A percentile compares a stretch with the other conserved stretches of the same genome.
phyloP scores from a whole-genome alignment of 1,140 invertebrate species.

The Probaryconus sp. region DNA sequence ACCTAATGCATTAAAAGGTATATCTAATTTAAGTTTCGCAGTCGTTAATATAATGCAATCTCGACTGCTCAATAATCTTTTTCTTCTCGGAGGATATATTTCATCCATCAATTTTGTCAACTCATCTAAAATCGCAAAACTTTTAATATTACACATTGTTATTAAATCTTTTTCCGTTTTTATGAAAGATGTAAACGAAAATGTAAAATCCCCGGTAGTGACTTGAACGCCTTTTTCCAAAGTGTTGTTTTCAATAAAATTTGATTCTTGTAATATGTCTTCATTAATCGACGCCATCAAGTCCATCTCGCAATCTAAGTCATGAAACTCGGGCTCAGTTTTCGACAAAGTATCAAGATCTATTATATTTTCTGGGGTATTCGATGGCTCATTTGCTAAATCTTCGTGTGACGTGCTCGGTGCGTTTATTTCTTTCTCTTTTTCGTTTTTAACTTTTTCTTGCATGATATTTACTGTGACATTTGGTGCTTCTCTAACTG shows the following conservation, averaged over 20 bases:
- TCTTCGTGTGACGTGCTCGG: not conserved
- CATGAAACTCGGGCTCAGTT: conserved; percentile 4
- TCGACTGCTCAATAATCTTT: conserved; percentile 7
- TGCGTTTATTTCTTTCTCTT: not conserved
- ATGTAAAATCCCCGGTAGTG: conserved; percentile 18
- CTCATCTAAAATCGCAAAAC: conserved; percentile 31
- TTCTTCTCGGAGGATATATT: conserved; percentile 20
- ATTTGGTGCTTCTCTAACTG: not conserved
- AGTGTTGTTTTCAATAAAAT: not conserved
- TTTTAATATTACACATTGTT: conserved; percentile 40
- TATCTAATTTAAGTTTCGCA: conserved; percentile 22
- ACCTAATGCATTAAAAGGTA: conserved; percentile 26
- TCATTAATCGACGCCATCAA: not conserved
- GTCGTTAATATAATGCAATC: conserved; percentile 21
- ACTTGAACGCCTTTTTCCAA: conserved; percentile 25
- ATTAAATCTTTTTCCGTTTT: conserved; percentile 40
- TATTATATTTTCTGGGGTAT: not conserved
- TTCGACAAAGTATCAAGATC: not conserved
- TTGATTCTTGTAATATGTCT: not conserved
- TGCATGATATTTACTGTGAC: not conserved
- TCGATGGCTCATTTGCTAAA: not conserved
- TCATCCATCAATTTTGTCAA: conserved; percentile 19
- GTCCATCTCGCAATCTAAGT: not conserved
- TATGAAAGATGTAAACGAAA: conserved; percentile 20
- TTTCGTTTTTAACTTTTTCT: no score